Conservation (phyloP, 2,797 vertebrate species). For the Chloroceryle amazona region DNA sequence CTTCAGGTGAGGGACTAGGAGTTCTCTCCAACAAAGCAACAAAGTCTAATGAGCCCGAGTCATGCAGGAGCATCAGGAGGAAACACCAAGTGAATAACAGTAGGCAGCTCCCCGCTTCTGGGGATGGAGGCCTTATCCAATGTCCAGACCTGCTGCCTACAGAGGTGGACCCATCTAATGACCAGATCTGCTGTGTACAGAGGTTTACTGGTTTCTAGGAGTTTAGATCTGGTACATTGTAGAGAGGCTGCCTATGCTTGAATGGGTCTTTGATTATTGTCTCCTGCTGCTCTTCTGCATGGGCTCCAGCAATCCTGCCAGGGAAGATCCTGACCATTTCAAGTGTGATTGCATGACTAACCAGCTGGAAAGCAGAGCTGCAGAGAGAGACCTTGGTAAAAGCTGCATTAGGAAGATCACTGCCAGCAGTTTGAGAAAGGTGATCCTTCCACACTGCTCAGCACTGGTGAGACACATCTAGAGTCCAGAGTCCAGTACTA, state of each 20-base stretch:
- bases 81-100: not conserved
- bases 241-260: not conserved
- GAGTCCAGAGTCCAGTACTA: not conserved
- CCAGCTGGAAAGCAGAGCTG: not conserved
- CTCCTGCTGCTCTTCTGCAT: not conserved
- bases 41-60: not conserved
- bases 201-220: not conserved
- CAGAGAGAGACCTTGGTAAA: not conserved
- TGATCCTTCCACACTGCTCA: not conserved
- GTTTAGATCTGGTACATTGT: not conserved
- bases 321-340: not conserved
- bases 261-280: not conserved
- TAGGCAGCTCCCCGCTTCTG: not conserved
- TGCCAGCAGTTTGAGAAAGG: not conserved
- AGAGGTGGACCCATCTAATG: not conserved
- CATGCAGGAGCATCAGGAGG: not conserved
- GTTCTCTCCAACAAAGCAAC: not conserved
- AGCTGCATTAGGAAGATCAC: not conserved
- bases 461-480: not conserved
- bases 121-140: not conserved
- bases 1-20: not conserved
- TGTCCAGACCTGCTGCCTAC: not conserved
- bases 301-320: not conserved
- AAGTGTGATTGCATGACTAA: not conserved
- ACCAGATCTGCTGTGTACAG: not conserved